Evolutionary conservation across 2,888 invertebrate species (phyloP), one percentile per base, ranked within the genome.

Genomic region (Marasmarcha lunaedactyla): DNA sequence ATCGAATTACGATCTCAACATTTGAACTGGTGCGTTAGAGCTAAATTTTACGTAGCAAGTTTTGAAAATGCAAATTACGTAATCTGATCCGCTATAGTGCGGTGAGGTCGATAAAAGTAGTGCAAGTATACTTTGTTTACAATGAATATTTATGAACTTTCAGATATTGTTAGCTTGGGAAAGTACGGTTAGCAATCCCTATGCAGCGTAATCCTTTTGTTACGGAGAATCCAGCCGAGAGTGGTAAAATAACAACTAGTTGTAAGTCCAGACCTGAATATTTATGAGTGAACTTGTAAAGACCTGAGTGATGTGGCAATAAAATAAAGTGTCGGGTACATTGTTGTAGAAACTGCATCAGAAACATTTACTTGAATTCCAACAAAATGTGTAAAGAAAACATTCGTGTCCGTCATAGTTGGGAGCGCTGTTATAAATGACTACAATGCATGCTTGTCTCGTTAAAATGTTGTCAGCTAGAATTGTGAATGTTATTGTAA

Each of bases 121-220:
- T 57, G 52, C 51, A 50, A 55, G 57, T 60, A 56, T 59, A 59
- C 57, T 63, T 59, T 63, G 64, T 59, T 52, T 55, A 57, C 52
- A 58, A 57, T 72, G 70, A 72, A 74, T 74, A 73, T 76, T 73
- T 72, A 74, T 76, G 67, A 65, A 66, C 59, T 62, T 68, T 66
- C 63, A 63, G 69, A 69, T 72, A 72, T 71, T 70, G 68, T 66
- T 63, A 66, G 62, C 67, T 55, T 54, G 55, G 58, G 55, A 59
- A 74, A 72, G 57, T 71, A 66, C 54, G 57, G 30, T 30, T 54
- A 54, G 51, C 53, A 53, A 62, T 58, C 58, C 54, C 60, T 60
- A 61, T 67, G 67, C 64, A 57, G 48, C 52, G 59, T 52, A 51
- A 57, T 51, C 46, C 64, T 64, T 67, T 72, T 72, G 71, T 71